Conservation (phyloP, 2,888 invertebrate species). For the Nephrocerus scutellatus region DNA sequence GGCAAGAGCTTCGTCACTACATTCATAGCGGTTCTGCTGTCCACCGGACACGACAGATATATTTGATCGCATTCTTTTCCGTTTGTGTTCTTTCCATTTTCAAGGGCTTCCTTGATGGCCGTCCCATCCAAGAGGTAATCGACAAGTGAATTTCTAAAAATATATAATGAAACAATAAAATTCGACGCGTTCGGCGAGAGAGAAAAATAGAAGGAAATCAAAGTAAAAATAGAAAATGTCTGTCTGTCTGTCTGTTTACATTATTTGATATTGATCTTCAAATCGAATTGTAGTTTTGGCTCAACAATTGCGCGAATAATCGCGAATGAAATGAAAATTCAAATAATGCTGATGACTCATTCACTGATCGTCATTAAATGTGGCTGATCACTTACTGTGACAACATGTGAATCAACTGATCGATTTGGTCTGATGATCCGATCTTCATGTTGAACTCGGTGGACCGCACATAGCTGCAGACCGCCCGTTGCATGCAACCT, state of each 20-base stretch:
- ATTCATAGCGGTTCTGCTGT: conserved; percentile 60
- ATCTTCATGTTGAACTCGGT: conserved; percentile 58
- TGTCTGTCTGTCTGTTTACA: conserved; percentile 11
- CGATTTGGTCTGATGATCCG: conserved; percentile 59
- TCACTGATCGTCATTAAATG: conserved; percentile 6
- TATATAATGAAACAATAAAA: conserved; percentile 1
- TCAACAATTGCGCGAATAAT: too few relatives aligned
- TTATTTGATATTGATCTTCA: conserved; percentile 5
- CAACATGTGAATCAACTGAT: conserved; percentile 55
- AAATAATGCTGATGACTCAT: conserved; percentile 6
- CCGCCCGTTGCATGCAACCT: conserved; percentile 62
- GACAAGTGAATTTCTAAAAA: conserved; percentile 60
- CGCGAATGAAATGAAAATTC: neutral
- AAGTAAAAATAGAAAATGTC: conserved; percentile 9
- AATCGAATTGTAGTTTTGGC: neutral
- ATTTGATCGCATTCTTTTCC: conserved; percentile 53
- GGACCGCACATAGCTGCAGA: conserved; percentile 66
- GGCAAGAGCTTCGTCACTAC: conserved; percentile 64
- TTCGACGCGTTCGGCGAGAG: conserved; percentile 14
- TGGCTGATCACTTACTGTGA: conserved; percentile 52
- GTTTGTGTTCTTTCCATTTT: conserved; percentile 52
- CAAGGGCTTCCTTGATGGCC: conserved; percentile 61
- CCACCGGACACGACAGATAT: conserved; percentile 62
- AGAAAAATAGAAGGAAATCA: conserved; percentile 8
- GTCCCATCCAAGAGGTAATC: conserved; percentile 66